Evolutionary conservation across 2,888 invertebrate genomes (phyloP), one percentile per base, ranked within the genome.

Genomic region (Eucera pruinosa): DNA sequence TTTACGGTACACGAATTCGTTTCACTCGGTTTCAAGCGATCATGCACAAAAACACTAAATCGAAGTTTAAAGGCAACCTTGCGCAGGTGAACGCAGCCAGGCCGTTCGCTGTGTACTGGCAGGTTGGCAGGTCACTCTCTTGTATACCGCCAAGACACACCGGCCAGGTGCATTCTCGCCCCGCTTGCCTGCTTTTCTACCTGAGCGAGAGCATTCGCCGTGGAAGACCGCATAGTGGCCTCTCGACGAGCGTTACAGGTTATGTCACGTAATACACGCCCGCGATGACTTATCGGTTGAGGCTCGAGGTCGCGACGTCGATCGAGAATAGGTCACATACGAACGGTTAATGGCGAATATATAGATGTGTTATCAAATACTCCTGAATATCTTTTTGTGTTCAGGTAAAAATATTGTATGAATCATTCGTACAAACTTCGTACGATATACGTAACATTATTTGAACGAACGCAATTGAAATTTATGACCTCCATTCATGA

Each of bases 71-170:
- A 82, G 69, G 69, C 78, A 82, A 87, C 86, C 88, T 88, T 84
- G 84, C 83, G 82, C 88, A 88, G 88, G 88, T 88, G 89, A 87
- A 88, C 85, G 88, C 87, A 85, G 84, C 83, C 83, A 83, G 81
- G 71, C 86, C 83, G 83, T 85, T 87, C 86, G 82, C 86, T 66
- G 71, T 66, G 71, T 81, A 82, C 83, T 80, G 84, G 83, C 85
- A 85, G 85, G 82, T 85, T 85, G 89, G 86, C 90, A 86, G 90
- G 90, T 90, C 89, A 89, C 87, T 86, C 87, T 85, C 86, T 86
- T 81, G 86, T 75, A 77, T 86, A 86, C 86, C 87, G 86, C 84
- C 83, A 84, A 83, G 80, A 75, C 83, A 78, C 82, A 73, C 81
- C 83, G 79, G 82, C 88, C 87, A 87, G 87, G 88, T 88, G 88